Percentiles rank a stretch among this genome's conserved stretches.
phyloP scores from a whole-genome alignment of 2,797 vertebrate genomes.

The Stomatorhinus walkeri region DNA sequence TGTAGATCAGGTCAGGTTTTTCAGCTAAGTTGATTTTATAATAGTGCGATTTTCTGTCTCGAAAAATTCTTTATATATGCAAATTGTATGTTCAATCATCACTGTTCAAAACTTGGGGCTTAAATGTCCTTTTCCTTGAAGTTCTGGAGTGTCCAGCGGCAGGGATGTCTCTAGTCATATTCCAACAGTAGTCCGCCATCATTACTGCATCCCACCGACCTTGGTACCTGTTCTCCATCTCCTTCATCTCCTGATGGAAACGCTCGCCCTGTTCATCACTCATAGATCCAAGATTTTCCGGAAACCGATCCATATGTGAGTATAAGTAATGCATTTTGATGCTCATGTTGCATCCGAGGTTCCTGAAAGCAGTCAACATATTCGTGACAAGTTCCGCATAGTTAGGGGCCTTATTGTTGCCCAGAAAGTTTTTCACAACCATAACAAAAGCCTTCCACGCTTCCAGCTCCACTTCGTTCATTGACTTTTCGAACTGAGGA shows the following conservation, averaged over 20 bases:
- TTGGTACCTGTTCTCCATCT: background rate
- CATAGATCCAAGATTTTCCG: background rate
- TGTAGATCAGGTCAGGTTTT: slow-evolving; percentile 4
- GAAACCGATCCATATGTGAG: background rate
- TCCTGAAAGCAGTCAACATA: background rate
- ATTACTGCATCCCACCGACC: background rate
- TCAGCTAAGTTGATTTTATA: slow-evolving; percentile 3
- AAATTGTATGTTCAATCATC: slow-evolving; percentile 5
- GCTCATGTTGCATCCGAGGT: background rate
- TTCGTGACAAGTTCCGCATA: background rate
- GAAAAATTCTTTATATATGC: slow-evolving; percentile 6
- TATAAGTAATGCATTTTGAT: background rate
- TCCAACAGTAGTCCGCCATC: background rate
- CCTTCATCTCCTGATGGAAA: background rate
- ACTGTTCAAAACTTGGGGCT: slow-evolving; percentile 5
- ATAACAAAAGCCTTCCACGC: background rate
- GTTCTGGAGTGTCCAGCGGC: background rate
- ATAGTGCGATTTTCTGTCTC: slow-evolving; percentile 1
- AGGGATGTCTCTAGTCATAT: slow-evolving; percentile 3
- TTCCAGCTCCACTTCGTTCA: background rate
- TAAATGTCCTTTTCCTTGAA: slow-evolving; percentile 5
- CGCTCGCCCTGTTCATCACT: background rate
- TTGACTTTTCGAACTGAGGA: background rate
- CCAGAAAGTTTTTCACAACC: background rate
- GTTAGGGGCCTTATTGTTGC: background rate